Evolutionary conservation across 2,888 invertebrate genomes (phyloP).

Genomic region (Griposia aprilina): DNA sequence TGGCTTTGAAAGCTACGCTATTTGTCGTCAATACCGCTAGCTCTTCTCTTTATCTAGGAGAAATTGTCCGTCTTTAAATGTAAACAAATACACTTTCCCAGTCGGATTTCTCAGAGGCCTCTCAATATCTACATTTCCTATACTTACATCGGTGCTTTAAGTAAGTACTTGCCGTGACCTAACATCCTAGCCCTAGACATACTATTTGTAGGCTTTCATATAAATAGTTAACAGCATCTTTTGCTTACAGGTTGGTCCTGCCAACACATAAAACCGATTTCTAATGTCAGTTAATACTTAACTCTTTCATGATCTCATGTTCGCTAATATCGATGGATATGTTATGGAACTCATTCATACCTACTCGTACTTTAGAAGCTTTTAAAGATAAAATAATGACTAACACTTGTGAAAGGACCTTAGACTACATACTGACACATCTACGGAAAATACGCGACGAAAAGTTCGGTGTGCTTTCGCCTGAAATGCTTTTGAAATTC

Average conservation of each 20-base stretch:
- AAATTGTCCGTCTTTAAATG: slow-evolving; percentile 43
- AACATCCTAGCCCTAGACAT: not conserved
- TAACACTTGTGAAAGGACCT: not conserved
- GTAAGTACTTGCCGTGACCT: not conserved
- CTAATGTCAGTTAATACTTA: slow-evolving; percentile 7
- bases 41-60: slow-evolving; percentile 30
- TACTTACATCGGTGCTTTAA: not conserved
- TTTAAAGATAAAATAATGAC: not conserved
- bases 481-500: not conserved
- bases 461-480: not conserved
- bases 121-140: slow-evolving; percentile 5
- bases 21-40: not conserved
- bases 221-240: not conserved
- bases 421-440: not conserved
- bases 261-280: slow-evolving; percentile 21
- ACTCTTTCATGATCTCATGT: not conserved
- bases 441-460: not conserved
- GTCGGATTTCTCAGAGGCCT: slow-evolving; percentile 30
- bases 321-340: not conserved
- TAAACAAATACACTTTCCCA: slow-evolving; percentile 46
- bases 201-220: slow-evolving; percentile 11
- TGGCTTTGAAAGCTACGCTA: slow-evolving; percentile 37
- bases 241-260: not conserved
- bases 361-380: not conserved
- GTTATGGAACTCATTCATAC: not conserved